phyloP scores from a whole-genome alignment of 2,888 invertebrate genomes.

The Rhodophaea formosa region DNA sequence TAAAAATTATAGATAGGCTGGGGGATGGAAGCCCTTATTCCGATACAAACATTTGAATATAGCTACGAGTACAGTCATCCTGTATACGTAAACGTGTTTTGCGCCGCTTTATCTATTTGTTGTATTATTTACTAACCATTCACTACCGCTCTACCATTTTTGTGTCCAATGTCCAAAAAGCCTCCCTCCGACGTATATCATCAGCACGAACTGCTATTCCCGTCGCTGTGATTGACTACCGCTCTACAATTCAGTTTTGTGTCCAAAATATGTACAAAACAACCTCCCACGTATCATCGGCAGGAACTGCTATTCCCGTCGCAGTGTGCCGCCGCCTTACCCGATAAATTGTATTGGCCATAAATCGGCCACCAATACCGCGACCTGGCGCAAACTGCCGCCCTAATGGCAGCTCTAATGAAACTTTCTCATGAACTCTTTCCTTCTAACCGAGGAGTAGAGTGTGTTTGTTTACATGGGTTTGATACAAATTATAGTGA shows the following conservation, averaged over 20 bases:
- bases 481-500: no score
- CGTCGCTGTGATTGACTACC: background rate
- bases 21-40: no score
- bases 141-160: no score
- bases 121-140: no score
- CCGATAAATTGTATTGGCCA: constrained; percentile 51
- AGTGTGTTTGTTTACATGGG: no score
- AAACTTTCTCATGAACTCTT: constrained; percentile 16
- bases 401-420: constrained; percentile 16
- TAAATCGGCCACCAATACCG: constrained; percentile 56
- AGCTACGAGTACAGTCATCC: no score
- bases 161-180: background rate
- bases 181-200: background rate
- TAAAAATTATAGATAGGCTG: no score
- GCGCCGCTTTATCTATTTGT: no score
- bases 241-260: background rate
- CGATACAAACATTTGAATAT: no score
- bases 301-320: background rate
- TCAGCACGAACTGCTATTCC: background rate
- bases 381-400: constrained; percentile 16
- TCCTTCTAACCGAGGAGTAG: background rate
- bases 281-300: background rate
- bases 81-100: no score
- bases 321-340: constrained; percentile 4
- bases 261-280: background rate